Evolutionary conservation across 1,140 invertebrate genomes (phyloP).

Genomic region (Drosophila triauraria): DNA sequence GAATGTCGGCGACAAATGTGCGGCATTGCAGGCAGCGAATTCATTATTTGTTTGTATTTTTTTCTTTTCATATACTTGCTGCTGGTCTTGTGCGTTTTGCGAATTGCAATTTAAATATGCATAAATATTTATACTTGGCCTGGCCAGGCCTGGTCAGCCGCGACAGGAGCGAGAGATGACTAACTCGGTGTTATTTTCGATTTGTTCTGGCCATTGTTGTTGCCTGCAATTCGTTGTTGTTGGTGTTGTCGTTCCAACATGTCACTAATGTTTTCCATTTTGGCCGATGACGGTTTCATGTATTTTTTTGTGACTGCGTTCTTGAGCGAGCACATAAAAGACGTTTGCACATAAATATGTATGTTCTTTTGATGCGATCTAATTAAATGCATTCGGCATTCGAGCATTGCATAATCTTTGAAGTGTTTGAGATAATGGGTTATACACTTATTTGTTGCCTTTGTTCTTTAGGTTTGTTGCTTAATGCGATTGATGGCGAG

Average conservation of each 20-base stretch:
- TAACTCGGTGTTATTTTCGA: slow-evolving; percentile 65
- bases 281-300: slow-evolving; percentile 36
- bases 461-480: slow-evolving; percentile 23
- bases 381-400: slow-evolving; percentile 45
- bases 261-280: slow-evolving; percentile 76
- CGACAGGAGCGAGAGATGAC: slow-evolving; percentile 51
- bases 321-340: slow-evolving; percentile 37
- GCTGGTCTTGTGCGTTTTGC: slow-evolving; percentile 18
- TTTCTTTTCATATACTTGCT: slow-evolving; percentile 20
- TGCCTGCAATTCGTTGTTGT: slow-evolving; percentile 43
- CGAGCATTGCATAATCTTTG: slow-evolving; percentile 44
- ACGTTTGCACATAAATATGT: slow-evolving; percentile 10
- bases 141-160: slow-evolving; percentile 20
- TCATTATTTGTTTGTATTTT: slow-evolving; percentile 49
- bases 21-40: slow-evolving; percentile 20
- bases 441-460: neutral
- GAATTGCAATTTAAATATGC: slow-evolving; percentile 74
- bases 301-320: slow-evolving; percentile 25
- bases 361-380: slow-evolving; percentile 25
- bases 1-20: slow-evolving; percentile 52
- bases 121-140: slow-evolving; percentile 48
- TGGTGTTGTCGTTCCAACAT: slow-evolving; percentile 51
- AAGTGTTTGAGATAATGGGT: neutral
- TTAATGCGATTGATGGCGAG: neutral
- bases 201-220: slow-evolving; percentile 22